A percentile compares a stretch with the other conserved stretches of the same genome.
These are phyloP conservation scores for Mythimna impura DNA, from an alignment of 2,888 invertebrate species.

Conservation along the genomic window DNA sequence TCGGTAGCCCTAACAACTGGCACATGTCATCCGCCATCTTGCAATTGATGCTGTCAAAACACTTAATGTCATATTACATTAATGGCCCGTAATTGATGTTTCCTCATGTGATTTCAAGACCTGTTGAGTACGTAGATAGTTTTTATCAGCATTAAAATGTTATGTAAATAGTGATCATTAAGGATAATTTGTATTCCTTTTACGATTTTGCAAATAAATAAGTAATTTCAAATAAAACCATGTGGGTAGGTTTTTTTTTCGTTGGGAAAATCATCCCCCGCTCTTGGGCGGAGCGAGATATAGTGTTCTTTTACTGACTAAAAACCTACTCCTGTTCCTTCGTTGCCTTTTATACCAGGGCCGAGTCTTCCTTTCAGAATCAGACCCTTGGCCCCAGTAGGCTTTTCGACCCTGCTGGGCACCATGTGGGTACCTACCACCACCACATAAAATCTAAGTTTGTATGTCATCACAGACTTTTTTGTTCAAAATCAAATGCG, in stretches of 20 bases:
- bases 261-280: too few species aligned
- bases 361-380: too few species aligned
- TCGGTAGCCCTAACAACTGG: slow-evolving; percentile 65
- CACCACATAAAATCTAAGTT: slow-evolving; percentile 4
- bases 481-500: slow-evolving; percentile 12
- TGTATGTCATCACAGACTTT: neutral
- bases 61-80: slow-evolving; percentile 51
- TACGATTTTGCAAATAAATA: neutral
- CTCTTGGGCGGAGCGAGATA: too few species aligned
- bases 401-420: too few species aligned
- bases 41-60: slow-evolving; percentile 62
- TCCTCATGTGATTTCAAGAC: slow-evolving; percentile 45
- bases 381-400: too few species aligned
- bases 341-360: too few species aligned
- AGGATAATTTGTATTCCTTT: slow-evolving; percentile 20
- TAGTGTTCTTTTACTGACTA: too few species aligned
- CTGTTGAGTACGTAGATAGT: slow-evolving; percentile 16
- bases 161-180: slow-evolving; percentile 25
- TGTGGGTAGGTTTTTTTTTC: neutral
- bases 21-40: slow-evolving; percentile 65
- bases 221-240: neutral
- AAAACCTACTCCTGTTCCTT: too few species aligned
- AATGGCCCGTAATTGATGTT: slow-evolving; percentile 54
- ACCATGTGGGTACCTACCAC: too few species aligned
- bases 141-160: slow-evolving; percentile 25